Evolutionary conservation across 2,888 invertebrate species (phyloP).

Genomic region (Ectemnius lituratus): DNA sequence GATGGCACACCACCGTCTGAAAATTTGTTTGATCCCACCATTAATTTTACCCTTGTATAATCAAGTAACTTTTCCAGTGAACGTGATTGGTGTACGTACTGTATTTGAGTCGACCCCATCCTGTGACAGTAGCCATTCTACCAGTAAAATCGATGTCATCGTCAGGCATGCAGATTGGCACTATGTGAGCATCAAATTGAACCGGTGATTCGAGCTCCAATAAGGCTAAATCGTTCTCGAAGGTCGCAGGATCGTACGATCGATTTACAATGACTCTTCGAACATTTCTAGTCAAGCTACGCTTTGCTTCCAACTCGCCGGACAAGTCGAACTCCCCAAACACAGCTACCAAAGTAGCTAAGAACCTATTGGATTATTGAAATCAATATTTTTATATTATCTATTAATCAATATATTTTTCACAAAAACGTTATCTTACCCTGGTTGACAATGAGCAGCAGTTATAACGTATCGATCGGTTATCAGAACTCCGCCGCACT

Average conservation of each 20-base stretch:
- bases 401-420: background rate
- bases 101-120: slow-evolving; percentile 95
- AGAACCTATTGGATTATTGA: slow-evolving; percentile 81
- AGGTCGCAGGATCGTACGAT: slow-evolving; percentile 93
- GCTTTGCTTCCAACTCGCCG: slow-evolving; percentile 88
- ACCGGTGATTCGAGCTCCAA: slow-evolving; percentile 91
- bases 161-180: slow-evolving; percentile 95
- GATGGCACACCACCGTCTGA: slow-evolving; percentile 91
- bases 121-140: slow-evolving; percentile 92
- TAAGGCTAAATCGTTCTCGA: slow-evolving; percentile 94
- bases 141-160: slow-evolving; percentile 89
- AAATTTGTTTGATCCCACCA: slow-evolving; percentile 13
- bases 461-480: slow-evolving; percentile 92
- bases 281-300: slow-evolving; percentile 90
- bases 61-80: background rate
- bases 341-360: slow-evolving; percentile 93
- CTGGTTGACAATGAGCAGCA: slow-evolving; percentile 96
- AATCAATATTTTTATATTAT: too few relatives aligned
- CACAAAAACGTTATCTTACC: slow-evolving; percentile 79
- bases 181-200: slow-evolving; percentile 91
- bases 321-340: slow-evolving; percentile 95
- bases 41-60: background rate
- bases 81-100: slow-evolving; percentile 78
- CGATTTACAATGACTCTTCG: slow-evolving; percentile 92
- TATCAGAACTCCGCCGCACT: slow-evolving; percentile 96